Evolutionary conservation across 2,113 vertebrate species (phyloP).

Genomic region (Periophthalmodon schlosseri): DNA sequence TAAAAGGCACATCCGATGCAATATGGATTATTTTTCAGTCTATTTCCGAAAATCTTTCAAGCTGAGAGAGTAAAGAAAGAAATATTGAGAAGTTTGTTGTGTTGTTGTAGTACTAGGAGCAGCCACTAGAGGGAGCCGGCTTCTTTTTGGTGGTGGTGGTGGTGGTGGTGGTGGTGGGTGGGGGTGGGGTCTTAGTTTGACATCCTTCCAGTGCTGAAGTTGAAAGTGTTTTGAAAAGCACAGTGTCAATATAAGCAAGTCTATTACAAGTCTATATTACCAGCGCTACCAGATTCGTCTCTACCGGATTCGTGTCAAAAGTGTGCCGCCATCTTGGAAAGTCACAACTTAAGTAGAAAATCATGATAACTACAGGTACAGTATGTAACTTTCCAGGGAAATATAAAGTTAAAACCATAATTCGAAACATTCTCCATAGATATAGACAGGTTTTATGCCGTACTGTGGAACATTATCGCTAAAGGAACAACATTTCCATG

Average conservation of each 20-base stretch:
- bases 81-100: constrained; percentile 27
- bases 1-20: constrained; percentile 94
- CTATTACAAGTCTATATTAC: background rate
- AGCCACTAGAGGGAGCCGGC: constrained; percentile 37
- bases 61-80: constrained; percentile 24
- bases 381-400: no score
- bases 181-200: constrained; percentile 16
- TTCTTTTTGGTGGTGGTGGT: background rate
- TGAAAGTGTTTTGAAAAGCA: constrained; percentile 43
- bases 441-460: no score
- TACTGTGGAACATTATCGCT: no score
- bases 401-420: no score
- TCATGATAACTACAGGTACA: background rate
- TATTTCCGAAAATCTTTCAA: constrained; percentile 58
- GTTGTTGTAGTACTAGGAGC: constrained; percentile 47
- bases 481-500: no score
- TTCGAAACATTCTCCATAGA: no score
- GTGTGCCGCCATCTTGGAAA: constrained; percentile 3
- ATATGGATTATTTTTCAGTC: constrained; percentile 74
- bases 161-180: constrained; percentile 3
- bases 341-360: background rate
- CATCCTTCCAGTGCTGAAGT: constrained; percentile 52
- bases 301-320: background rate
- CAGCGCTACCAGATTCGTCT: background rate
- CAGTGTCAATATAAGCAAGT: constrained; percentile 34